These are phyloP conservation scores for Hesperia comma DNA, from an alignment of 2,888 invertebrate species.

Conservation along the genomic window DNA sequence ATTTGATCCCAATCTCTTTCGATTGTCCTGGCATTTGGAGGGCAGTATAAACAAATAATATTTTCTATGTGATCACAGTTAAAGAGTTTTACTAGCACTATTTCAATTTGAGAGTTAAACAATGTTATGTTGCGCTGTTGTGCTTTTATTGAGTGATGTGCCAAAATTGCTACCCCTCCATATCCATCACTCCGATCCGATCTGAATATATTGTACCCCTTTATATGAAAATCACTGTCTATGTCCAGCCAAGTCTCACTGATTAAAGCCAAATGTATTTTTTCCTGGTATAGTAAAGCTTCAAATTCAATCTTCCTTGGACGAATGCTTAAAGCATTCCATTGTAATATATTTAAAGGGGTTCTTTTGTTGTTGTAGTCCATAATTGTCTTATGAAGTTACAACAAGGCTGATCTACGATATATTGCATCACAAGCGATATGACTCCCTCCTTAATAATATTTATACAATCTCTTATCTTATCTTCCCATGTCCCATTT, in stretches of 20 bases:
- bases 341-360: too few species aligned
- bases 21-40: too few species aligned
- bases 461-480: constrained; percentile 3
- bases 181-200: constrained; percentile 30
- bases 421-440: neutral
- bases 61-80: too few species aligned
- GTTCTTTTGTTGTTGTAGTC: constrained; percentile 4
- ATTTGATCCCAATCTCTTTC: too few species aligned
- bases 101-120: too few species aligned
- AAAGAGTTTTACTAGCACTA: too few species aligned
- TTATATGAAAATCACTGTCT: constrained; percentile 18
- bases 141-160: too few species aligned
- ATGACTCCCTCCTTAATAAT: neutral
- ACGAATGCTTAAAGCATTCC: constrained; percentile 32
- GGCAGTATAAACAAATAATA: too few species aligned
- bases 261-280: constrained; percentile 39
- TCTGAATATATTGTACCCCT: constrained; percentile 32
- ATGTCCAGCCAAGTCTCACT: constrained; percentile 42
- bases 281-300: constrained; percentile 31
- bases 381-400: constrained; percentile 13
- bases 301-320: constrained; percentile 1
- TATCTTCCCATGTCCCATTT: neutral
- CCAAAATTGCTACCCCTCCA: too few species aligned
- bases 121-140: too few species aligned
- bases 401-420: constrained; percentile 13